Base-by-base conservation (phyloP, 2,888 invertebrate genomes). In the Lordiphosa fenestrarum region DNA sequence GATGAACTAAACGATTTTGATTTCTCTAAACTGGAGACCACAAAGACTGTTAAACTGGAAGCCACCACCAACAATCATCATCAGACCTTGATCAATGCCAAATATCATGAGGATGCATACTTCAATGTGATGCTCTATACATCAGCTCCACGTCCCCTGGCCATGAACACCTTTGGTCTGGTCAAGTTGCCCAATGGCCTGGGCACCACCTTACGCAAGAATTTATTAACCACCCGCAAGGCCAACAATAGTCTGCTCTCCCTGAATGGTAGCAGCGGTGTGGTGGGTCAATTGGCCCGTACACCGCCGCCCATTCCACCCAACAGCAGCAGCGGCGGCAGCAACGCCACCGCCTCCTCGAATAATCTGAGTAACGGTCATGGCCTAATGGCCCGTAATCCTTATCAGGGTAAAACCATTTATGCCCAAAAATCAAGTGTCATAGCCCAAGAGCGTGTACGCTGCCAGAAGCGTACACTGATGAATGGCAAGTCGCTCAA, bases 241-340 rank as follows among this genome's bases (percentile, higher is more conserved):
- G 87, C 87, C 13, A 88, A 88, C 50, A 86, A 88, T 39, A 85
- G 71, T 50, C 64, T 87, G 42, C 63, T 88, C 0, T 81, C 84
- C 19, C 58, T 88, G 1, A 73, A 78, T 12, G 70, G 85, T 47
- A 84, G 80, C 53, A 52, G 52, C 2, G 86, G 88, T 48, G 69
- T 85, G n/a, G 87, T 87, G 0, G 85, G 85, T 7, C 70, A 71
- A 4, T 42, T 77, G 15, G 66, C 76, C 0, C 78, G 84, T 10
- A 39, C 65, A 2, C 76, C 84, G 3, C 75, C 75, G 0, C 84
- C 82, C 1, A 49, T 57, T 15, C 81, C 75, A 0, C 42, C 61
- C 0, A 30, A 3, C 30, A 30, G 30, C 30, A 30, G 30, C 7
- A 30, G 30, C 3, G 9, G 30, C 30, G 9, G 23, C 23, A 23